These are phyloP conservation scores for Cheiracanthium punctorium DNA, from an alignment of 2,888 invertebrate genomes.

Conservation along the genomic window DNA sequence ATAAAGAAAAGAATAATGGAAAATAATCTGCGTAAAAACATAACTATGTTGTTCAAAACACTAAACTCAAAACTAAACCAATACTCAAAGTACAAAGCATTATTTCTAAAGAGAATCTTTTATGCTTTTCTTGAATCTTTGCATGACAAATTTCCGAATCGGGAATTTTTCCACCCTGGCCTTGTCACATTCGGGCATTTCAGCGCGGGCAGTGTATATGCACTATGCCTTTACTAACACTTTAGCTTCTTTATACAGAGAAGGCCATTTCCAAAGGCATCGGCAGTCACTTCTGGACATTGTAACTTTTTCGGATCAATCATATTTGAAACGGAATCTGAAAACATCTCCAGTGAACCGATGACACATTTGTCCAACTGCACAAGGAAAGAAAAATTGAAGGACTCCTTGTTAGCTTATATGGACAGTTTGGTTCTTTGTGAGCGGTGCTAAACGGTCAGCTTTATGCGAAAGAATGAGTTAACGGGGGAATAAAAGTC, in stretches of 20 bases:
- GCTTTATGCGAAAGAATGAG: not conserved
- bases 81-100: too few species aligned
- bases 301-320: slow-evolving; percentile 42
- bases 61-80: too few species aligned
- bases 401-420: slow-evolving; percentile 37
- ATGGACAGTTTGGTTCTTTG: not conserved
- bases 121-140: too few species aligned
- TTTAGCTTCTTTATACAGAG: slow-evolving; percentile 12
- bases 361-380: slow-evolving; percentile 44
- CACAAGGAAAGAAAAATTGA: slow-evolving; percentile 34
- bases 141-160: too few species aligned
- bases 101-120: too few species aligned
- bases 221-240: slow-evolving; percentile 22
- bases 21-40: too few species aligned
- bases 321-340: slow-evolving; percentile 26
- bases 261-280: slow-evolving; percentile 33
- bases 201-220: too few species aligned
- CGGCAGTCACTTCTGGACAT: slow-evolving; percentile 28
- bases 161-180: too few species aligned
- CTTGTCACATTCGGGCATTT: too few species aligned
- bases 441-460: not conserved
- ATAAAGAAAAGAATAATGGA: too few species aligned
- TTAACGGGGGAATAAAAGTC: not conserved
- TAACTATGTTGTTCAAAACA: too few species aligned
- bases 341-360: slow-evolving; percentile 39